A percentile compares a stretch with the other conserved stretches of the same genome.
These are phyloP conservation scores for Cydia splendana DNA, from an alignment of 1,140 invertebrate genomes.

Conservation along the genomic window DNA sequence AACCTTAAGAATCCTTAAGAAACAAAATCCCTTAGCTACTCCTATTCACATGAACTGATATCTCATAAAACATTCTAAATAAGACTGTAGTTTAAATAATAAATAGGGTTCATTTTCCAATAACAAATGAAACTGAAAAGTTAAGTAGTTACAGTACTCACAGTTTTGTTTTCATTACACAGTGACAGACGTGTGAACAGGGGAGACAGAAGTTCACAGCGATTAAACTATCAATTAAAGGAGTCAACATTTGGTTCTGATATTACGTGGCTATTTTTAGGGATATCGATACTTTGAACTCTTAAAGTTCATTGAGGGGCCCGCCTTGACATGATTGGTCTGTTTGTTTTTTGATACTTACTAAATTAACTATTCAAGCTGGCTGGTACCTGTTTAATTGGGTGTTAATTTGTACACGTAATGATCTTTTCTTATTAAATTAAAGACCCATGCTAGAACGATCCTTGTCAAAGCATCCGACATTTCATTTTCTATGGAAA, in stretches of 20 bases:
- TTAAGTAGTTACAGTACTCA: not conserved
- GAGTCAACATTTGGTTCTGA: conserved; percentile 33
- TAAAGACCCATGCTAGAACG: no score
- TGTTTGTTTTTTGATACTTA: not conserved
- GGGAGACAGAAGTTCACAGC: conserved; percentile 26
- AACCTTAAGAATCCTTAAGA: no score
- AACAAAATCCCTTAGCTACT: no score
- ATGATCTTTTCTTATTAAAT: no score
- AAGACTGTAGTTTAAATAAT: no score
- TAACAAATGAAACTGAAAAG: not conserved
- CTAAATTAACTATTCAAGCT: no score
- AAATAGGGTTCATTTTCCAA: not conserved
- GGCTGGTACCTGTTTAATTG: no score
- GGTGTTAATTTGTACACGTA: no score
- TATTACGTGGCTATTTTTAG: conserved; percentile 22
- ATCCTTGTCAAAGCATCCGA: no score
- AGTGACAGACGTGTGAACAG: conserved; percentile 36
- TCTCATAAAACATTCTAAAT: no score
- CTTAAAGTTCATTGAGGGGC: not conserved
- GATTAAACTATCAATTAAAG: conserved; percentile 15
- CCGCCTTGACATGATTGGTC: not conserved
- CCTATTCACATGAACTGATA: no score
- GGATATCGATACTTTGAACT: conserved; percentile 10
- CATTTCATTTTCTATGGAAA: no score
- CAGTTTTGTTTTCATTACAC: conserved; percentile 33